A percentile compares a stretch with the other conserved stretches of the same genome.
phyloP scores from a whole-genome alignment of 2,888 invertebrate species.

The Amorpha juglandis region DNA sequence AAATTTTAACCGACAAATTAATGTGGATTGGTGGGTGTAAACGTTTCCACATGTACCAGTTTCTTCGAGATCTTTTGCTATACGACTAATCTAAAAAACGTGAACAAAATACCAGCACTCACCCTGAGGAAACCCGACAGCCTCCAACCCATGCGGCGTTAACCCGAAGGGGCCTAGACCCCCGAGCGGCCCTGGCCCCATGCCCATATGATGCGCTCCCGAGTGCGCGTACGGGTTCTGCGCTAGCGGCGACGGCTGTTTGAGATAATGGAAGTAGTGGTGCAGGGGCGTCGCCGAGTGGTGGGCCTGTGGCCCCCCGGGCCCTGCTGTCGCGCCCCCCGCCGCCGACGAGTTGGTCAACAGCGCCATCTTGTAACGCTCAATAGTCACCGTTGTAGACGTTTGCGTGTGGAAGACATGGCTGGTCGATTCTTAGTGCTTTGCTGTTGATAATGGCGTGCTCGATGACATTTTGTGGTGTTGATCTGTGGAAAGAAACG shows the following conservation, averaged over 20 bases:
- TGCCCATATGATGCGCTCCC: constrained; percentile 81
- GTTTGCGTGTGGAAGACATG: constrained; percentile 65
- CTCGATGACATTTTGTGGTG: constrained; percentile 36
- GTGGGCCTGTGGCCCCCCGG: constrained; percentile 72
- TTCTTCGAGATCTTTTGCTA: too few species aligned
- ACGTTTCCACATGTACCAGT: too few species aligned
- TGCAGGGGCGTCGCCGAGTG: constrained; percentile 82
- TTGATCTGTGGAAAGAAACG: constrained; percentile 17
- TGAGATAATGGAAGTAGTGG: constrained; percentile 84
- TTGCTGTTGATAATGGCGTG: constrained; percentile 32
- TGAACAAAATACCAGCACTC: constrained; percentile 36
- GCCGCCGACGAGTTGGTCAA: constrained; percentile 74
- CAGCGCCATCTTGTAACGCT: constrained; percentile 69
- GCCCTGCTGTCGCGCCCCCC: constrained; percentile 68
- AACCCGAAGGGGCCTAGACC: constrained; percentile 79
- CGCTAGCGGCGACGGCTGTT: constrained; percentile 80
- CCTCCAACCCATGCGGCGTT: constrained; percentile 77
- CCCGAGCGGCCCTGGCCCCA: constrained; percentile 80
- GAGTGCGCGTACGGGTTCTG: constrained; percentile 79
- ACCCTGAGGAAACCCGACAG: constrained; percentile 83
- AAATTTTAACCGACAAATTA: not conserved
- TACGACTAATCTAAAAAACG: too few species aligned
- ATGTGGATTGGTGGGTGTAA: too few species aligned
- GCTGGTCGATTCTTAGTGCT: constrained; percentile 39
- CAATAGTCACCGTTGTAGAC: constrained; percentile 72